A percentile compares a stretch with the other conserved stretches of the same genome.
These are phyloP conservation scores for Morelia viridis DNA, from an alignment of 2,797 vertebrate species.

Conservation along the genomic window DNA sequence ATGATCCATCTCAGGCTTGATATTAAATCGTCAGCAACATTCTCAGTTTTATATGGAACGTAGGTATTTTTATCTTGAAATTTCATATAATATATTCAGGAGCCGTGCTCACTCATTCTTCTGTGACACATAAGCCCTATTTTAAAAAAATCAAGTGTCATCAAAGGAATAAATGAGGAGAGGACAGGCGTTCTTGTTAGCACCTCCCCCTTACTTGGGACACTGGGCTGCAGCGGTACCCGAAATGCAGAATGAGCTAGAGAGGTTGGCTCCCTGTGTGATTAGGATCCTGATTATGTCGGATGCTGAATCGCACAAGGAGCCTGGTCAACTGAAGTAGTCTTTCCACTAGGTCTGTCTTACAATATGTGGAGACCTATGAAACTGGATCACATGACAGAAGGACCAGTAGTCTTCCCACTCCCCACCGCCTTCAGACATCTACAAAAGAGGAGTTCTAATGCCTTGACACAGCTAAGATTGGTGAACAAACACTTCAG, in stretches of 20 bases:
- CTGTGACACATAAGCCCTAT: not conserved
- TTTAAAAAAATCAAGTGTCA: not conserved
- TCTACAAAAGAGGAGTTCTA: not conserved
- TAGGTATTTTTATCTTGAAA: slow-evolving; percentile 21
- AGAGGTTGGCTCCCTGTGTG: not conserved
- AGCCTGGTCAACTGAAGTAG: not conserved
- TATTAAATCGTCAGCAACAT: slow-evolving; percentile 48
- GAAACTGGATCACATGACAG: not conserved
- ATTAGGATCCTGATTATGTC: not conserved
- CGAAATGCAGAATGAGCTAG: not conserved
- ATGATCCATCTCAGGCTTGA: slow-evolving; percentile 45
- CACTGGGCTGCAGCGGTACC: not conserved
- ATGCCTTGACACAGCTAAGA: not conserved
- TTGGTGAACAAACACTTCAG: not conserved
- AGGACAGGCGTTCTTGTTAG: not conserved
- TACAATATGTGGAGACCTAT: not conserved
- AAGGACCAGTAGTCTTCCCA: not conserved
- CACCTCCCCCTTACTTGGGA: not conserved
- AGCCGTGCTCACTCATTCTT: not conserved
- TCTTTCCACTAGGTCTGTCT: not conserved
- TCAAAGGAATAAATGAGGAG: not conserved
- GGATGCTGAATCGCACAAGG: not conserved
- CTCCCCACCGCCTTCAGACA: no score
- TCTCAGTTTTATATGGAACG: slow-evolving; percentile 44
- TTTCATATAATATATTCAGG: not conserved